Evolutionary conservation across 2,888 invertebrate species (phyloP), one percentile per base, ranked within the genome.

Genomic region (Drosophila yooni): DNA sequence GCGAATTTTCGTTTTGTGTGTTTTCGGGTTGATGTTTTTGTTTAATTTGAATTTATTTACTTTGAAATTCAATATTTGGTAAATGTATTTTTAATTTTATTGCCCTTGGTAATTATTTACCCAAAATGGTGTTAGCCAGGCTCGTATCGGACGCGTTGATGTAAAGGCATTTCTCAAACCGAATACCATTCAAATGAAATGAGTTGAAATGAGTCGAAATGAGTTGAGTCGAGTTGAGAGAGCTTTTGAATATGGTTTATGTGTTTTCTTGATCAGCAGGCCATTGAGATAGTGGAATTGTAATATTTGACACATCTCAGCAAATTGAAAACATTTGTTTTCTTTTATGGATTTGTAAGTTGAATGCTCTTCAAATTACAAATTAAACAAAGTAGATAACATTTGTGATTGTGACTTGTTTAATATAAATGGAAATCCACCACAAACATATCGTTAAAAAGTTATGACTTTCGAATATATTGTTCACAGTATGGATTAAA

Each of bases 11-110:
- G 67, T 70, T 69, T 69, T 67, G 68, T 51, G 29, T 66, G 27
- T 48, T 34, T 61, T 61, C 29, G 38, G 57, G 15, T 62, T 74
- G 38, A 50, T 57, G 57, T 67, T 76, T 77, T 77, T 74, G 70
- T 89, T 89, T 76, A 70, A 70, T 78, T 87, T 85, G 56, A 82
- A 85, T 88, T 87, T 89, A 87, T 88, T 91, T 91, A 88, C 87
- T 86, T 88, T 91, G 90, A 91, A 91, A 91, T 91, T 90, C 86
- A 91, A 91, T 91, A 91, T 91, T 91, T 88, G 83, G 74, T 90
- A 79, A 83, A 88, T 88, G 86, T 81, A 72, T 84, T 84, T 88
- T 88, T 78, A 81, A 79, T 81, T 83, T 86, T 74, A 79, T 70
- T 76, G 67, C 75, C 33, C 58, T 57, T 60, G 70, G 73, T 86